Percentiles rank a stretch among this genome's conserved stretches.
Conservation (phyloP, 2,113 vertebrate genomes). For the Brachyhypopomus gauderio region DNA sequence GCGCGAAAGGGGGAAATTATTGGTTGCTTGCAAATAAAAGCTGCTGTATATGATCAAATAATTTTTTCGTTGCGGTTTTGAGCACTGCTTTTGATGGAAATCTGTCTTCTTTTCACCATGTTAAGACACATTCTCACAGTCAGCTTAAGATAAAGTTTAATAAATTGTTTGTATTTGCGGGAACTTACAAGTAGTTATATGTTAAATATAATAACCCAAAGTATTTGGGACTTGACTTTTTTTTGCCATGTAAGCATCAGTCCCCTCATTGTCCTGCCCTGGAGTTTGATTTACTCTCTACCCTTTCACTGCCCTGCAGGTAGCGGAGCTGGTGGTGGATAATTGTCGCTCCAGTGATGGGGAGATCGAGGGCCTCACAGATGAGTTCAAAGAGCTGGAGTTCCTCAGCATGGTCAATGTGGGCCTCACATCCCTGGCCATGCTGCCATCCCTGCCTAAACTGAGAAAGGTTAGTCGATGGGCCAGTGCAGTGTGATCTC, state of each 20-base stretch:
- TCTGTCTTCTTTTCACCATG: too few relatives aligned
- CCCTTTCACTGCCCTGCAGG: constrained; percentile 67
- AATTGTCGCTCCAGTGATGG: constrained; percentile 88
- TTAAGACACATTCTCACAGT: background rate
- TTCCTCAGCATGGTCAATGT: constrained; percentile 94
- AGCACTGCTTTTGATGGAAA: too few relatives aligned
- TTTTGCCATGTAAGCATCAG: background rate
- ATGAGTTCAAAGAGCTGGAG: constrained; percentile 90
- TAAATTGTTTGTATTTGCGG: background rate
- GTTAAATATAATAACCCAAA: too few relatives aligned
- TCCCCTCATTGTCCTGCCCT: background rate
- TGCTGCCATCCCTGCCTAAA: constrained; percentile 91
- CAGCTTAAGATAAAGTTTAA: background rate
- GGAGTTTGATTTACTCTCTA: background rate
- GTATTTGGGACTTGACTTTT: too few relatives aligned
- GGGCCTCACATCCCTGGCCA: constrained; percentile 87
- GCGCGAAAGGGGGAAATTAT: background rate
- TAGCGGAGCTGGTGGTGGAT: constrained; percentile 92
- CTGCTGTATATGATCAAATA: background rate
- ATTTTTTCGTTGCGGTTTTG: too few relatives aligned
- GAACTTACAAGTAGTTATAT: background rate
- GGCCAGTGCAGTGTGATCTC: background rate
- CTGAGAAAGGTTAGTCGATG: constrained; percentile 85
- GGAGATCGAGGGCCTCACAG: constrained; percentile 92
- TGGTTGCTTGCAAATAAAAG: constrained; percentile 4